A percentile compares a stretch with the other conserved stretches of the same genome.
Evolutionary conservation across 2,113 vertebrate genomes (phyloP).

Genomic region (Xiphophorus maculatus): DNA sequence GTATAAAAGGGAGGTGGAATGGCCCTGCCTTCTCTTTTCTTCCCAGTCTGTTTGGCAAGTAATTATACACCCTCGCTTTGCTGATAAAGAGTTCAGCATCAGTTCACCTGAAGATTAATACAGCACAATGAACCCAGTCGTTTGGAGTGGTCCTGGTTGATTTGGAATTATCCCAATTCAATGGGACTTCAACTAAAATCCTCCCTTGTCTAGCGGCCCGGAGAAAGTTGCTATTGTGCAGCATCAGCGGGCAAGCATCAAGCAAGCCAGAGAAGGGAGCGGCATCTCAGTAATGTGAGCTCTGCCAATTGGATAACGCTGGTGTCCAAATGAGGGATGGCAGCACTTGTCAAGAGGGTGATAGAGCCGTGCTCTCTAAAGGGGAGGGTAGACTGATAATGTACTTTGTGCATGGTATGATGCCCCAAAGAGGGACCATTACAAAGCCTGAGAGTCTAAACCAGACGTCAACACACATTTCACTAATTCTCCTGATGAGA

Average conservation of each 20-base stretch:
- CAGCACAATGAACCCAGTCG: constrained; percentile 59
- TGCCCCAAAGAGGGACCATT: constrained; percentile 24
- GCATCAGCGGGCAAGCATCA: constrained; percentile 58
- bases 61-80: constrained; percentile 48
- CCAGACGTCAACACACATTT: constrained; percentile 18
- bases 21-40: constrained; percentile 33
- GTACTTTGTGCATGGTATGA: constrained; percentile 23
- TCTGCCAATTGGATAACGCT: constrained; percentile 60
- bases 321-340: constrained; percentile 63
- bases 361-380: constrained; percentile 55
- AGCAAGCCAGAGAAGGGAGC: constrained; percentile 34
- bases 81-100: constrained; percentile 78
- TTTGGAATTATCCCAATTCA: constrained; percentile 67
- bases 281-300: constrained; percentile 49
- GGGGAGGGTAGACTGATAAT: constrained; percentile 39
- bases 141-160: constrained; percentile 57
- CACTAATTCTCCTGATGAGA: constrained; percentile 35
- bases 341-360: constrained; percentile 57
- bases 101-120: constrained; percentile 77
- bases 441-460: constrained; percentile 14
- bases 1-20: constrained; percentile 36
- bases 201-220: constrained; percentile 43
- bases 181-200: constrained; percentile 59
- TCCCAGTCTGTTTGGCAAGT: constrained; percentile 18
- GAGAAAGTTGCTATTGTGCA: constrained; percentile 68